Evolutionary conservation across 2,888 invertebrate genomes (phyloP).

Genomic region (Amphipyra berbera): DNA sequence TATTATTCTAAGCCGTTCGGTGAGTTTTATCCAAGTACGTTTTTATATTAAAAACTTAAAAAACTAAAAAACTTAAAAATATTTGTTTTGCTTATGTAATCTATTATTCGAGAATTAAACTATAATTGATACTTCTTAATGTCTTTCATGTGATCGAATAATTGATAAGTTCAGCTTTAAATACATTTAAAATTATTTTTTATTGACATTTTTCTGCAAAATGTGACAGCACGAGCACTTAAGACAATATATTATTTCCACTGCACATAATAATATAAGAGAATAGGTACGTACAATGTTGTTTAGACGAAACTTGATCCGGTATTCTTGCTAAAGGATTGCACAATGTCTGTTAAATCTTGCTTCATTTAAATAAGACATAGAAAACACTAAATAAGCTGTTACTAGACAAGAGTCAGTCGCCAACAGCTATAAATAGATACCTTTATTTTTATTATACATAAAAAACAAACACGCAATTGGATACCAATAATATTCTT

Average conservation of each 20-base stretch:
- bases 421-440: neutral
- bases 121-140: too few species aligned
- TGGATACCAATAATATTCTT: neutral
- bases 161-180: too few species aligned
- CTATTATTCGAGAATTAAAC: too few species aligned
- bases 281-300: neutral
- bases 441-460: neutral
- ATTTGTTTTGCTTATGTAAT: too few species aligned
- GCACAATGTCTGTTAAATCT: neutral
- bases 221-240: neutral
- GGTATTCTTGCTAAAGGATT: neutral
- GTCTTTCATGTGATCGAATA: too few species aligned
- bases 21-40: slow-evolving; percentile 65
- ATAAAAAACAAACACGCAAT: slow-evolving; percentile 1
- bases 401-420: neutral
- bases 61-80: neutral
- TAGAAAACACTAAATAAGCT: neutral
- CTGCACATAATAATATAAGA: neutral
- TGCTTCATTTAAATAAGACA: neutral
- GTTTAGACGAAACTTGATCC: neutral
- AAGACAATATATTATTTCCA: neutral
- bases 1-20: slow-evolving; percentile 72
- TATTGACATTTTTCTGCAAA: neutral
- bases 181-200: too few species aligned
- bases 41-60: slow-evolving; percentile 2